Evolutionary conservation across 2,113 vertebrate genomes (phyloP).

Genomic region (Brevimyrus niger): DNA sequence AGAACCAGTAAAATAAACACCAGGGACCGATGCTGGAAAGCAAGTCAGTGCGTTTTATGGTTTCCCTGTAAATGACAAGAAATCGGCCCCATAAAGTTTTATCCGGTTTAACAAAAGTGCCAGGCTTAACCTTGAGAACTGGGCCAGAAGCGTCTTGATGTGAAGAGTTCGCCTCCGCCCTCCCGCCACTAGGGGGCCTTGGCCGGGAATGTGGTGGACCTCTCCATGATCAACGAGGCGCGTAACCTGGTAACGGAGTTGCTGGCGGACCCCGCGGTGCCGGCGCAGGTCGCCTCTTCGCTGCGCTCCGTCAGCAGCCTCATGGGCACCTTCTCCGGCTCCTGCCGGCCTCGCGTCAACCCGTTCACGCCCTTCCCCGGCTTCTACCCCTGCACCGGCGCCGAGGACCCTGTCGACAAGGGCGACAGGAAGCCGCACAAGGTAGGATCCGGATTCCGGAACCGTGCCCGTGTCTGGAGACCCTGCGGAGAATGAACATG

Average conservation of each 20-base stretch:
- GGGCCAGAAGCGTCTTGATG: neutral
- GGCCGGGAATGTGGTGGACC: conserved; percentile 76
- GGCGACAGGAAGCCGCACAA: conserved; percentile 80
- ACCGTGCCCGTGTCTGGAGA: neutral
- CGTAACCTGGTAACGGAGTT: conserved; percentile 82
- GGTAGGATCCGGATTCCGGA: conserved; percentile 52
- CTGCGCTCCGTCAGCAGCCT: conserved; percentile 81
- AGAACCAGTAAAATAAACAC: neutral
- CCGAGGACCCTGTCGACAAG: conserved; percentile 77
- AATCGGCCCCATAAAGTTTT: neutral
- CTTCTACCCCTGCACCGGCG: conserved; percentile 81
- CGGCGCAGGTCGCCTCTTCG: conserved; percentile 70
- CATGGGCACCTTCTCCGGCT: conserved; percentile 85
- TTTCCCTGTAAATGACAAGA: neutral
- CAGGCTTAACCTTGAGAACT: neutral
- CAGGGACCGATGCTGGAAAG: neutral
- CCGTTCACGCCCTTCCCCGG: conserved; percentile 86
- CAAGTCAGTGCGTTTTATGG: neutral
- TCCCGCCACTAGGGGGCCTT: conserved; percentile 63
- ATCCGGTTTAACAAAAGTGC: neutral
- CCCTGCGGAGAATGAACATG: neutral
- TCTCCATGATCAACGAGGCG: conserved; percentile 85
- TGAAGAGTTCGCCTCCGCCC: neutral
- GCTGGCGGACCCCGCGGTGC: conserved; percentile 73
- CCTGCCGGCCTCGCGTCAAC: conserved; percentile 79